Conservation (phyloP, 2,113 vertebrate genomes). For the Tragulus kanchil region DNA sequence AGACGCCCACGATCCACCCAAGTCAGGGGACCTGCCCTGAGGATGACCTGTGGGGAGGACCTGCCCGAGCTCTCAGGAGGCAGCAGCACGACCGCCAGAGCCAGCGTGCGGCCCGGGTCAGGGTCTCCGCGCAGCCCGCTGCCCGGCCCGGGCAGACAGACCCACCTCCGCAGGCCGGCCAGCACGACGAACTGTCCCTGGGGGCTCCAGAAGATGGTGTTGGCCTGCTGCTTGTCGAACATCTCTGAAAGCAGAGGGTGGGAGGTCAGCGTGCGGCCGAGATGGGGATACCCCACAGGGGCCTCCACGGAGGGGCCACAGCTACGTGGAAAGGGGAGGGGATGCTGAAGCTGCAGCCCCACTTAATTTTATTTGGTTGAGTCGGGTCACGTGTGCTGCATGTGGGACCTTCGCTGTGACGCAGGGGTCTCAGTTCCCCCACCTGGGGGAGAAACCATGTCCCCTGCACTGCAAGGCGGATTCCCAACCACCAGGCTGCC, state of each 20-base stretch:
- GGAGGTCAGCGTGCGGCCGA: accelerated
- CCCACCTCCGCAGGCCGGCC: conserved; percentile 97
- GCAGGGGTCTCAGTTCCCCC: no score
- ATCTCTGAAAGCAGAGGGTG: conserved; percentile 89
- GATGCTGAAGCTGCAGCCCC: accelerated
- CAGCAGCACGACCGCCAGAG: not conserved
- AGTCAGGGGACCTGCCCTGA: not conserved
- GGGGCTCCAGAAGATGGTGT: conserved; percentile 99
- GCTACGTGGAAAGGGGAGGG: no score
- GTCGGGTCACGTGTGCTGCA: no score
- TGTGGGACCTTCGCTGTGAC: no score
- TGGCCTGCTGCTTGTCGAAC: conserved; percentile 99
- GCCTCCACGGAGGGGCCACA: accelerated
- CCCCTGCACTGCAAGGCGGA: no score
- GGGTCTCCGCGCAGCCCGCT: accelerated
- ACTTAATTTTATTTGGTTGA: not conserved
- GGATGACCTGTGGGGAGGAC: not conserved
- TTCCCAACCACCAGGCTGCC: no score
- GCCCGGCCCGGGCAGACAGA: not conserved
- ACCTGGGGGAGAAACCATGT: no score
- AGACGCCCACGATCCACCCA: accelerated
- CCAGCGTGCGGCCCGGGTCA: accelerated
- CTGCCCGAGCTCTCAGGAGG: accelerated
- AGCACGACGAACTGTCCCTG: conserved; percentile 98
- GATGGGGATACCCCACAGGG: not conserved